Conservation (phyloP, 2,888 invertebrate genomes). For the Galeopsomyia nigrocyanea region DNA sequence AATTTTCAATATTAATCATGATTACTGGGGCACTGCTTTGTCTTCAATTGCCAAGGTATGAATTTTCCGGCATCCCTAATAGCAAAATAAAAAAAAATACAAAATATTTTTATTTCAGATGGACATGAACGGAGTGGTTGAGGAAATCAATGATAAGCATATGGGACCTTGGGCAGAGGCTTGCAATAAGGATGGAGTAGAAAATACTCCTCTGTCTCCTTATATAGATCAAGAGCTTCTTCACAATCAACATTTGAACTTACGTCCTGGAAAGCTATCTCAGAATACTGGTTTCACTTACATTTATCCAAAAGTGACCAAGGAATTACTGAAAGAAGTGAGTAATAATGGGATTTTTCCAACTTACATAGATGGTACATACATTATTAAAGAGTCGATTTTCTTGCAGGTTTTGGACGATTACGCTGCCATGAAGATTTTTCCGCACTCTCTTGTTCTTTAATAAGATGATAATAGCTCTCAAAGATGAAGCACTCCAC, state of each 20-base stretch:
- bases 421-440: slow-evolving; percentile 85
- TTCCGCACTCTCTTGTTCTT: slow-evolving; percentile 80
- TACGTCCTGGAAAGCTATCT: slow-evolving; percentile 78
- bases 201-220: slow-evolving; percentile 90
- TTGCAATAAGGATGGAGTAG: slow-evolving; percentile 80
- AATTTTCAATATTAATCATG: slow-evolving; percentile 87
- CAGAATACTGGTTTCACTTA: slow-evolving; percentile 74
- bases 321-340: slow-evolving; percentile 76
- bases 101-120: slow-evolving; percentile 70
- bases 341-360: slow-evolving; percentile 39
- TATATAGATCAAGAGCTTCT: slow-evolving; percentile 87
- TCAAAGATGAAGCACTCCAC: slow-evolving; percentile 57
- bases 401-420: slow-evolving; percentile 81
- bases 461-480: slow-evolving; percentile 64
- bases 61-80: not conserved
- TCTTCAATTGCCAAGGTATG: slow-evolving; percentile 85
- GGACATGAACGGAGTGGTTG: slow-evolving; percentile 84
- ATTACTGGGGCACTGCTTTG: slow-evolving; percentile 87
- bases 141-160: slow-evolving; percentile 95
- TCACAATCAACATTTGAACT: slow-evolving; percentile 83
- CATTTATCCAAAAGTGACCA: slow-evolving; percentile 75
- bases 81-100: slow-evolving; percentile 16
- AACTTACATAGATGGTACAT: not conserved
- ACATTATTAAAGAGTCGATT: slow-evolving; percentile 20
- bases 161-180: slow-evolving; percentile 92